Evolutionary conservation across 2,113 vertebrate genomes (phyloP).

Genomic region (Meles meles): DNA sequence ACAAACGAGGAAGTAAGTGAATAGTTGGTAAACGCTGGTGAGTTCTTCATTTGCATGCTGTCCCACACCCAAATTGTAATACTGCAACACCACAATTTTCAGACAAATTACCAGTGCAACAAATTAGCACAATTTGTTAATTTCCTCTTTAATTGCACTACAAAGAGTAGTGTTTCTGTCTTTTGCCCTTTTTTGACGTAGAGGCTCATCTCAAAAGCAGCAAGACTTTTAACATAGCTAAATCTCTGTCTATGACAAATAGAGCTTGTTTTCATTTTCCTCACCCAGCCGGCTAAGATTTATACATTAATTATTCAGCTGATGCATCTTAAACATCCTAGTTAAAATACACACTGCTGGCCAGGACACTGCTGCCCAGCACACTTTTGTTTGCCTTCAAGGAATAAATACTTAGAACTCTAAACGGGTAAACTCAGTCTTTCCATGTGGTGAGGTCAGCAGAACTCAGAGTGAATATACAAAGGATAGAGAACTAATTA

Average conservation of each 20-base stretch:
- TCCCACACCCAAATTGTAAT: constrained; percentile 24
- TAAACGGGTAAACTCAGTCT: constrained; percentile 35
- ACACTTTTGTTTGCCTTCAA: constrained; percentile 45
- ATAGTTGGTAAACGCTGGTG: constrained; percentile 21
- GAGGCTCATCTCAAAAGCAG: constrained; percentile 33
- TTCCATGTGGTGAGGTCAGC: constrained; percentile 27
- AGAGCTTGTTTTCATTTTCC: constrained; percentile 19
- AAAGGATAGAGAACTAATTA: constrained; percentile 45
- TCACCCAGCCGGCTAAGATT: constrained; percentile 22
- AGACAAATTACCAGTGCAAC: constrained; percentile 37
- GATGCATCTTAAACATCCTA: constrained; percentile 43
- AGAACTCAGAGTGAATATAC: constrained; percentile 31
- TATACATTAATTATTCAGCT: constrained; percentile 55
- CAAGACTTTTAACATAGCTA: constrained; percentile 38
- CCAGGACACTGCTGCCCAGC: not conserved
- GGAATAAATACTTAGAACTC: constrained; percentile 2
- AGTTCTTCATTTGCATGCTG: constrained; percentile 44
- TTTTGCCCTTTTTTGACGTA: constrained; percentile 52
- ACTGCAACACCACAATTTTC: constrained; percentile 38
- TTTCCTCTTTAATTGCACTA: constrained; percentile 38
- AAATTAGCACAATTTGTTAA: constrained; percentile 29
- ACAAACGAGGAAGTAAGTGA: constrained; percentile 51
- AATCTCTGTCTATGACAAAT: constrained; percentile 42
- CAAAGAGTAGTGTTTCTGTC: not conserved
- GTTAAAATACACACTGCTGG: constrained; percentile 40